Percentiles rank a stretch among this genome's conserved stretches.
phyloP scores from a whole-genome alignment of 1,140 invertebrate genomes.

The Oncopeltus fasciatus region DNA sequence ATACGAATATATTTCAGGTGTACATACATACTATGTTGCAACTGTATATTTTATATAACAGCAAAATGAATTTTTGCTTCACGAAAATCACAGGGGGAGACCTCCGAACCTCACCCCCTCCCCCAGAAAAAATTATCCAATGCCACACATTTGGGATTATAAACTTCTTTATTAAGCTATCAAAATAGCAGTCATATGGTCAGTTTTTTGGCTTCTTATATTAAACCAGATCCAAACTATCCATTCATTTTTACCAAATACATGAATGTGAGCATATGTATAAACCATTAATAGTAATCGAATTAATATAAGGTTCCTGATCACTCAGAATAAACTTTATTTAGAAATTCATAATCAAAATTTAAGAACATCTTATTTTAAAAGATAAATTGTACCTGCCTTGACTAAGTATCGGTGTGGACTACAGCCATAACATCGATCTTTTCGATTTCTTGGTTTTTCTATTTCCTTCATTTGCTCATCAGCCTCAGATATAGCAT shows the following conservation, averaged over 20 bases:
- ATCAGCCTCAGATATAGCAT: not conserved
- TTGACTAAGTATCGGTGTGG: slow-evolving; percentile 22
- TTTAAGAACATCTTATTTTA: not conserved
- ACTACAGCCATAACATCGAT: slow-evolving; percentile 28
- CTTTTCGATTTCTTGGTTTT: slow-evolving; percentile 23
- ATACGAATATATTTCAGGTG: too few relatives aligned
- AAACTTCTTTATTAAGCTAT: too few relatives aligned
- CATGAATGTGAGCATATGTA: not conserved
- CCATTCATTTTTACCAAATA: not conserved
- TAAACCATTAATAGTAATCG: not conserved
- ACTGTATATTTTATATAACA: too few relatives aligned
- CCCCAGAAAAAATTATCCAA: too few relatives aligned
- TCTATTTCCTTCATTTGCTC: not conserved
- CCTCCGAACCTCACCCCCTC: too few relatives aligned
- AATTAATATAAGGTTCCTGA: too few relatives aligned
- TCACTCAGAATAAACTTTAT: not conserved
- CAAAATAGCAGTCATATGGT: too few relatives aligned
- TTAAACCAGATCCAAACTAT: not conserved
- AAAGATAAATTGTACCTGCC: slow-evolving; percentile 4
- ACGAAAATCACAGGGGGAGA: too few relatives aligned
- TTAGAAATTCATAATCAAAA: not conserved
- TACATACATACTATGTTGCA: too few relatives aligned
- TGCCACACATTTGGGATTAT: too few relatives aligned
- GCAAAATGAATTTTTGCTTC: too few relatives aligned
- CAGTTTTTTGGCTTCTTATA: too few relatives aligned